A percentile compares a stretch with the other conserved stretches of the same genome.
phyloP scores from a whole-genome alignment of 2,113 vertebrate genomes.

The Toxotes jaculatrix region DNA sequence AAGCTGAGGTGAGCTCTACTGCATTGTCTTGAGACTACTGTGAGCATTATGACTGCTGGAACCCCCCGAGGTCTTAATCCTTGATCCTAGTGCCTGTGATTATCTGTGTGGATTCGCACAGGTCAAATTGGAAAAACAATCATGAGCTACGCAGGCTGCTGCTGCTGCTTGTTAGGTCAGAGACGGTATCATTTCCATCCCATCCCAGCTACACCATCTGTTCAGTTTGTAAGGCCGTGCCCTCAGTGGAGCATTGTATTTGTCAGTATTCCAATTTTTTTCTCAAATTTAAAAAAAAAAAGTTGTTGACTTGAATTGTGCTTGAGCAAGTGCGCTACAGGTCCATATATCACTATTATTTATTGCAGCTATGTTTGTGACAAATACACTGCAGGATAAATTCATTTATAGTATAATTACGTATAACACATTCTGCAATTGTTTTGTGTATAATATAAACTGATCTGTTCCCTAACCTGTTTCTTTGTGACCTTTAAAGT shows the following conservation, averaged over 20 bases:
- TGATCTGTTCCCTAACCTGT: too few relatives aligned
- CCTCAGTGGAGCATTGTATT: neutral
- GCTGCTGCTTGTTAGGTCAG: slow-evolving; percentile 60
- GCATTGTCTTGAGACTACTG: slow-evolving; percentile 57
- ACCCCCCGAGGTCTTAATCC: slow-evolving; percentile 72
- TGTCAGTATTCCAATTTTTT: neutral
- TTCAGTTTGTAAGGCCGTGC: slow-evolving; percentile 37
- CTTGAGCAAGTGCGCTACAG: too few relatives aligned
- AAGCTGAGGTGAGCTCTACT: slow-evolving; percentile 60
- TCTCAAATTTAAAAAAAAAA: neutral
- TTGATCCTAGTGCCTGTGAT: slow-evolving; percentile 70
- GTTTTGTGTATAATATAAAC: neutral
- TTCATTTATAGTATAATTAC: neutral
- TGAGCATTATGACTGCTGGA: slow-evolving; percentile 52
- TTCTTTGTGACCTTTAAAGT: neutral
- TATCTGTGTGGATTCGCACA: slow-evolving; percentile 72
- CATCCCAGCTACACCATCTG: slow-evolving; percentile 69
- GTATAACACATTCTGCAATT: neutral
- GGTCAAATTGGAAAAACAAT: slow-evolving; percentile 77
- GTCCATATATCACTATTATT: neutral
- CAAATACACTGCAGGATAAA: too few relatives aligned
- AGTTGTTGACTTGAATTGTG: neutral
- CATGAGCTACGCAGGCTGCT: slow-evolving; percentile 56
- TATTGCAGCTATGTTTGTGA: neutral
- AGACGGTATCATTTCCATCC: slow-evolving; percentile 52